Percentiles rank a stretch among this genome's conserved stretches.
Conservation (phyloP, 2,797 vertebrate genomes). For the Salarias fasciatus region DNA sequence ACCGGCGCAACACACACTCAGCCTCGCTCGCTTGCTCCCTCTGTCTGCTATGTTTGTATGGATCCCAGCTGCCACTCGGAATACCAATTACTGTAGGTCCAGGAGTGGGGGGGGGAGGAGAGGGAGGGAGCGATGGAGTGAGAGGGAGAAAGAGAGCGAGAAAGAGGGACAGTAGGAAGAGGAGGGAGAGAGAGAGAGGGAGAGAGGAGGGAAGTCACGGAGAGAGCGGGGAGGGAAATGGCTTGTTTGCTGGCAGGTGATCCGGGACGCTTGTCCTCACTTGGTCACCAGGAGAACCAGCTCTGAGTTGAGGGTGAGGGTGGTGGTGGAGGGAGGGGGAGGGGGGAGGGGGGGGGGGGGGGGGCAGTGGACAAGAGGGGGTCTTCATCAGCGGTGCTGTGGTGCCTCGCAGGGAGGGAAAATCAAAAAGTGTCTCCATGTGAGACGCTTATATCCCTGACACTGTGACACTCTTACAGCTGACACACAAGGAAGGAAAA, state of each 20-base stretch:
- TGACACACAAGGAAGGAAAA: slow-evolving; percentile 61
- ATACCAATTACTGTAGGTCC: slow-evolving; percentile 86
- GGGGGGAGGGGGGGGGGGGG: neutral
- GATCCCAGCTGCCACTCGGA: slow-evolving; percentile 87
- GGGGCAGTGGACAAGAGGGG: neutral
- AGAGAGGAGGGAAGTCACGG: slow-evolving; percentile 16
- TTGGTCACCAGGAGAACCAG: slow-evolving; percentile 48
- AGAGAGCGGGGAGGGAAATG: slow-evolving; percentile 11
- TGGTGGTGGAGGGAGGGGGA: neutral
- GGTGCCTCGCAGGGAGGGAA: slow-evolving; percentile 55
- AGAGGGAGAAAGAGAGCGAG: neutral
- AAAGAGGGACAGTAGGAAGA: neutral
- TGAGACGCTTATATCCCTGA: slow-evolving; percentile 61
- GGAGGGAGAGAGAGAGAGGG: slow-evolving; percentile 29
- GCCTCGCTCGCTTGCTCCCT: slow-evolving; percentile 60
- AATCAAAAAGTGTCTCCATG: slow-evolving; percentile 67
- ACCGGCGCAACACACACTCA: slow-evolving; percentile 45
- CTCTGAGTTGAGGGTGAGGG: slow-evolving; percentile 29
- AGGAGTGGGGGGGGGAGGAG: slow-evolving; percentile 61
- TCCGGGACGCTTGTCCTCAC: slow-evolving; percentile 40
- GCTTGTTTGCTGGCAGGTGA: slow-evolving; percentile 19
- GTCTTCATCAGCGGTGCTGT: slow-evolving; percentile 35
- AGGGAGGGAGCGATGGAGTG: slow-evolving; percentile 8
- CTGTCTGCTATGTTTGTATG: slow-evolving; percentile 84
- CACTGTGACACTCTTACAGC: slow-evolving; percentile 66